phyloP scores from a whole-genome alignment of 2,113 vertebrate species.

The Antidorcas marsupialis region DNA sequence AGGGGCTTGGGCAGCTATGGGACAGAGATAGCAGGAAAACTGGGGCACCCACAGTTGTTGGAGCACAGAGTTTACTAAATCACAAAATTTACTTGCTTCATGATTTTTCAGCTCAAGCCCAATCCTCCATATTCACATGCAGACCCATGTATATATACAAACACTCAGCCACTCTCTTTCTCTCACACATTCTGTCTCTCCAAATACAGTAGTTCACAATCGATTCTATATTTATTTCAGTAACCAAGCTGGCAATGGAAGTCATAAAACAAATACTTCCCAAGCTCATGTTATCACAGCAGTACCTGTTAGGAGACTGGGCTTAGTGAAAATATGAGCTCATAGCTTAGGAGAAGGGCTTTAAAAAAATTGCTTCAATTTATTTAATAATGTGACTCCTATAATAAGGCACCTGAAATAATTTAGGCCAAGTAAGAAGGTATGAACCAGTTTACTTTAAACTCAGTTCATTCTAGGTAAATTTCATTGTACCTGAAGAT shows the following conservation, averaged over 20 bases:
- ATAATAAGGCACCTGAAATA: background rate
- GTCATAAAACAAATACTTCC: background rate
- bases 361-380: background rate
- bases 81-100: background rate
- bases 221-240: background rate
- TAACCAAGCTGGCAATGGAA: background rate
- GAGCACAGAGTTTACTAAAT: background rate
- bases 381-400: background rate
- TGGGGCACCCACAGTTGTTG: background rate
- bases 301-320: background rate
- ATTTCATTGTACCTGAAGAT: background rate
- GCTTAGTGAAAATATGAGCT: background rate
- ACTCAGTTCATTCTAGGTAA: background rate
- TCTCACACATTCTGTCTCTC: background rate
- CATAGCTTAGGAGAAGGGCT: background rate
- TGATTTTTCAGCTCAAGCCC: background rate
- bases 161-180: background rate
- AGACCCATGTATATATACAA: background rate
- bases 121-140: background rate
- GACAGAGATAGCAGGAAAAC: background rate
- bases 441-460: slow-evolving; percentile 40
- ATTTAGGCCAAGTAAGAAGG: background rate
- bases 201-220: background rate
- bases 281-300: background rate
- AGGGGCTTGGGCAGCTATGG: background rate